These are phyloP conservation scores for Malurus cyaneus DNA, from an alignment of 2,113 vertebrate species.

Conservation along the genomic window DNA sequence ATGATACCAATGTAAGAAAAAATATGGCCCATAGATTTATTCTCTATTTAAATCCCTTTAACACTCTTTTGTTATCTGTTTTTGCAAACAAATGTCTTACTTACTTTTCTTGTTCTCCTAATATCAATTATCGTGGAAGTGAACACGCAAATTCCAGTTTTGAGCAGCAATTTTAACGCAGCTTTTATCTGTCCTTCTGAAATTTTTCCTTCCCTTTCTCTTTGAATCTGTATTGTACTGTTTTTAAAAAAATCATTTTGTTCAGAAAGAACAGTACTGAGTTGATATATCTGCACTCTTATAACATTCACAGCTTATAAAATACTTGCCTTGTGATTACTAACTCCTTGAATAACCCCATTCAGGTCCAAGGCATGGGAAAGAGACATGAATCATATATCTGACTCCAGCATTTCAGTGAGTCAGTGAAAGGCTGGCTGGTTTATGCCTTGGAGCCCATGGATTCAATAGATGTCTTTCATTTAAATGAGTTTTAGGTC, in stretches of 20 bases:
- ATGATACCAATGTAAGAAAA: neutral
- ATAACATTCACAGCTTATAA: neutral
- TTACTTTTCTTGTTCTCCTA: neutral
- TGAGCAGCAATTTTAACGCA: neutral
- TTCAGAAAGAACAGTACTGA: neutral
- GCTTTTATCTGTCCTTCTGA: neutral
- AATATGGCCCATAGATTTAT: neutral
- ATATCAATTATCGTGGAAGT: neutral
- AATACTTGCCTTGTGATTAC: neutral
- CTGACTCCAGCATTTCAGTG: neutral
- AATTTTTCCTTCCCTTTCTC: neutral
- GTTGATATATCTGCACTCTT: neutral
- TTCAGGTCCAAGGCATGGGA: slow-evolving; percentile 5
- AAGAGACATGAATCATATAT: neutral
- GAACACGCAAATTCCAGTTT: neutral
- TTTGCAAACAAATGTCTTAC: neutral
- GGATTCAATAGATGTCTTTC: slow-evolving; percentile 33
- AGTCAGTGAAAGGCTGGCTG: slow-evolving; percentile 16
- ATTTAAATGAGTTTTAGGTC: slow-evolving; percentile 24
- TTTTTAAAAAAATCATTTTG: neutral
- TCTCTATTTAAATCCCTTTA: neutral
- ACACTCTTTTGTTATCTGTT: neutral
- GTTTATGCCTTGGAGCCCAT: slow-evolving; percentile 6
- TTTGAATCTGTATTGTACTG: neutral
- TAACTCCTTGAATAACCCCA: slow-evolving; percentile 22